phyloP scores from a whole-genome alignment of 2,888 invertebrate species.

The Torymus aiolomorphi region DNA sequence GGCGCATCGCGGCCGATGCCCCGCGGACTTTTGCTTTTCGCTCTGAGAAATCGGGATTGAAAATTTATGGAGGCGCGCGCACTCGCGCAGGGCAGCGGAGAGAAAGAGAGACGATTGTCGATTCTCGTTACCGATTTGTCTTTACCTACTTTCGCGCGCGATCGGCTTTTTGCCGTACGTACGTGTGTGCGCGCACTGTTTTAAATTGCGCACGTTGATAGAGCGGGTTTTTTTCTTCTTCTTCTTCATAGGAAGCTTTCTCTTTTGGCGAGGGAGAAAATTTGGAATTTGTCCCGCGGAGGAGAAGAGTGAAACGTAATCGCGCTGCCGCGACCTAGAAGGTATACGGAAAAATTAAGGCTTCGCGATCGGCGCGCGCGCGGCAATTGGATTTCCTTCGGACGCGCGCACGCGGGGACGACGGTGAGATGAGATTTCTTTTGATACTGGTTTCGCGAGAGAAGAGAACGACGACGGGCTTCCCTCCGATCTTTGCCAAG shows the following conservation, averaged over 20 bases:
- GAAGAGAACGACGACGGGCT: too few relatives aligned
- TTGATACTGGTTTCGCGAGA: too few relatives aligned
- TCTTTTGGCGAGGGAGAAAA: not conserved
- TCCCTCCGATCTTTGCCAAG: too few relatives aligned
- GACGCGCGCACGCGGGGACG: too few relatives aligned
- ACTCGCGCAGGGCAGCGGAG: conserved; percentile 2
- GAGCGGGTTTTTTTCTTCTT: conserved; percentile 44
- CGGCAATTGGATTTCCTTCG: too few relatives aligned
- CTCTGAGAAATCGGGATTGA: not conserved
- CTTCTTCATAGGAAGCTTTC: conserved; percentile 13
- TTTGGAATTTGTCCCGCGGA: too few relatives aligned
- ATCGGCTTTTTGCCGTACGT: not conserved
- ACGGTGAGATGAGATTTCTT: too few relatives aligned
- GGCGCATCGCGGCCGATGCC: conserved; percentile 4
- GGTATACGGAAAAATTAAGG: too few relatives aligned
- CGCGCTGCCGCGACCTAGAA: too few relatives aligned
- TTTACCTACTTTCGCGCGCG: conserved; percentile 55
- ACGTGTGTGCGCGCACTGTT: not conserved
- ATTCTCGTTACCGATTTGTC: conserved; percentile 54
- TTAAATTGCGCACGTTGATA: not conserved
- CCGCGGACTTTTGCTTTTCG: conserved; percentile 31
- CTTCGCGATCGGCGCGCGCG: too few relatives aligned
- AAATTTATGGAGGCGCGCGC: conserved; percentile 42
- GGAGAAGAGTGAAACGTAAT: too few relatives aligned
- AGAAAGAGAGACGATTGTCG: conserved; percentile 23